Conservation (phyloP, 2,797 vertebrate genomes). For the Adelosebastes latens region DNA sequence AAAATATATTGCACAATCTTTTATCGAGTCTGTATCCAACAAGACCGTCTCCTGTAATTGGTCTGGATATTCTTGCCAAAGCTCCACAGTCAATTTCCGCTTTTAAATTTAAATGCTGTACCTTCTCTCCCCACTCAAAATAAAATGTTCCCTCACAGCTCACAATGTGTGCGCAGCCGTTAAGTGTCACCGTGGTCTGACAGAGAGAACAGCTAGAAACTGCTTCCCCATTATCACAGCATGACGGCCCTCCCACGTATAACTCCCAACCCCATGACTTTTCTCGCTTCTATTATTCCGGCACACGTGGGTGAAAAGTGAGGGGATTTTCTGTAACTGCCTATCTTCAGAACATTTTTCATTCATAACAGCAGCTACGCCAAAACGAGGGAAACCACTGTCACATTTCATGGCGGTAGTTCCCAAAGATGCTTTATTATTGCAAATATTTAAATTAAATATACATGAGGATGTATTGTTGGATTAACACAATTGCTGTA, state of each 20-base stretch:
- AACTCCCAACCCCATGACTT: conserved; percentile 15
- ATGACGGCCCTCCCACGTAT: conserved; percentile 54
- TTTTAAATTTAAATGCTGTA: conserved; percentile 9
- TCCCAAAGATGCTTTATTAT: not conserved
- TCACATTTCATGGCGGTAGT: not conserved
- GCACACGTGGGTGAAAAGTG: conserved; percentile 55
- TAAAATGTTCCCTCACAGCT: conserved; percentile 35
- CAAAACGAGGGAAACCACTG: conserved; percentile 26
- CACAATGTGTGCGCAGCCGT: conserved; percentile 19
- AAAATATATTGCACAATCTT: not conserved
- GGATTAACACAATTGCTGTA: not conserved
- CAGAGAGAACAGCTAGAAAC: conserved; percentile 38
- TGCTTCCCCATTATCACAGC: conserved; percentile 55
- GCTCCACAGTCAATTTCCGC: not conserved
- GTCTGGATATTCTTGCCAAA: not conserved
- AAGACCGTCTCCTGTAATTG: not conserved
- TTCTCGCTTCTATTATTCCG: conserved; percentile 56
- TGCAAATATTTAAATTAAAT: not conserved
- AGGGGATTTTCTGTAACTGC: conserved; percentile 55
- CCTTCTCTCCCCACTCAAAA: conserved; percentile 25
- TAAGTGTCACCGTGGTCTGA: conserved; percentile 30
- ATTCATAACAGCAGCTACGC: conserved; percentile 9
- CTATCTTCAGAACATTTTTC: conserved; percentile 42
- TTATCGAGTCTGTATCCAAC: not conserved
- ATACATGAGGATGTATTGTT: not conserved